Evolutionary conservation across 1,140 invertebrate species (phyloP), one percentile per base, ranked within the genome.

Genomic region (Gonatopus flavifemur): DNA sequence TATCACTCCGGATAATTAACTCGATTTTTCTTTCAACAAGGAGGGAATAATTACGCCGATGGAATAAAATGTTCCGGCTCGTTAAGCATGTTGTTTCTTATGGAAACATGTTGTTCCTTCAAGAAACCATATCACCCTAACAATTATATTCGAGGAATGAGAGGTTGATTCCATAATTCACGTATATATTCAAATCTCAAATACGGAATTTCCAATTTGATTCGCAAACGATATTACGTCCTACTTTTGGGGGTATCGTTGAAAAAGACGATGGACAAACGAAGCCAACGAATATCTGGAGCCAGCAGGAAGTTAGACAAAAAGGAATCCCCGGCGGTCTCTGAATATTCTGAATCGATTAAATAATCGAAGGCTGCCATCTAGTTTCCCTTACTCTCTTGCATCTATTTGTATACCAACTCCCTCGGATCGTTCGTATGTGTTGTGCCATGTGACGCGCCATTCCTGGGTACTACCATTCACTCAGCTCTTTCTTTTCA

Each of bases 251-350:
- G n/a, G n/a, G n/a, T n/a, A n/a, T n/a, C n/a, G n/a, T n/a, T n/a
- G n/a, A n/a, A n/a, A n/a, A n/a, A n/a, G n/a, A n/a, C n/a, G n/a
- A n/a, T n/a, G n/a, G n/a, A n/a, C n/a, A n/a, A n/a, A n/a, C n/a
- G n/a, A n/a, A n/a, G n/a, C 53, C 62, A 49, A 33, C 41, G 55
- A 53, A 54, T 63, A 67, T 73, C 65, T 62, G 64, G n/a, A n/a
- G n/a, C n/a, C n/a, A n/a, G n/a, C 72, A 76, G 74, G 72, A 76
- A 74, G 74, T 73, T 70, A 68, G 70, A 77, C 70, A 74, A 76
- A 74, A 74, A 68, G 59, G 57, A 64, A 67, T 66, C 57, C 65
- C 65, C 53, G 57, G 49, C 53, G 53, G 56, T 65, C 50, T 55
- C 59, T 69, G 69, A 72, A 75, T 74, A 74, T 69, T 77, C 63